Evolutionary conservation across 2,888 invertebrate genomes (phyloP), one percentile per base, ranked within the genome.

Genomic region (Chaitophorus viminalis): DNA sequence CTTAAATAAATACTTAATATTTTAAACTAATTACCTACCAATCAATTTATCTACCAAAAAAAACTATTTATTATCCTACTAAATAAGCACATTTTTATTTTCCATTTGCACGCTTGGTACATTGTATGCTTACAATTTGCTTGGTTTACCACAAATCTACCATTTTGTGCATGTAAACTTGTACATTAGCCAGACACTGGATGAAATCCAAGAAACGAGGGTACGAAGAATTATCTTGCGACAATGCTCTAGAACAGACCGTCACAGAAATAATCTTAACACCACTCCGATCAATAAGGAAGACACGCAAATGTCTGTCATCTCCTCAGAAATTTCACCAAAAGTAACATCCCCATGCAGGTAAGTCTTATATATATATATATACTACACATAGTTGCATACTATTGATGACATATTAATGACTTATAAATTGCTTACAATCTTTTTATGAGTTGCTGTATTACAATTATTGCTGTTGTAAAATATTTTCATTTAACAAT

Each of bases 91-190:
- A 9, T 74, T 81, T 81, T 87, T 87, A 79, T 87, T 79, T 87
- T 87, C 39, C 46, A 79, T 87, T 87, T 87, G 87, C 87, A 87
- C 87, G 87, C 87, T 87, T 87, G 79, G 87, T 87, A 77, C 77
- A 18, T 72, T 72, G 29, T 46, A 60, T 81, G 79, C 79, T 81
- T 87, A 74, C 74, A 79, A 87, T 65, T 74, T 81, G 79, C 72
- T 81, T 79, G 79, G 87, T 79, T 72, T 79, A 65, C 79, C 29
- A 60, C 87, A 87, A 87, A 46, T 87, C 74, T 81, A 87, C 72
- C 74, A 79, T 39, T 60, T 75, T 81, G 87, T 87, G 87, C 87
- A 87, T 87, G 87, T 87, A 72, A 77, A 87, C 87, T 87, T 87
- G 65, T 87, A 87, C 79, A 81, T 79, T 87, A 87, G 87, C 87